Base-by-base conservation (phyloP, 2,797 vertebrate genomes). In the Benthosema pterotum region DNA sequence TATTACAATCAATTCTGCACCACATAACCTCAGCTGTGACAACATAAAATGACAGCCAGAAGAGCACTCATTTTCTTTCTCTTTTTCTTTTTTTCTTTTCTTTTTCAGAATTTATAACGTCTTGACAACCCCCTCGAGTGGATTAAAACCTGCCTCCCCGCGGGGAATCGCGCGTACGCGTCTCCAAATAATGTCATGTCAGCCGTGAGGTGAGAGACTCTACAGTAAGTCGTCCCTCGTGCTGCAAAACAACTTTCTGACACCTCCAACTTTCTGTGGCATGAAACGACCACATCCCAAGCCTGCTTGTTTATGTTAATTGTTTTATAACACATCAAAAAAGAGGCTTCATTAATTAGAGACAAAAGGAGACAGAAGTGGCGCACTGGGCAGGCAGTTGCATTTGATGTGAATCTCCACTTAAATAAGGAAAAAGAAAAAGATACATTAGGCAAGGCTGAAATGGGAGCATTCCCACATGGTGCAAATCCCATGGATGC, bases 331-430 rank as follows among this genome's bases (percentile, higher is more conserved):
- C 67, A 79, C 84, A 86, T 87, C 88, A 85, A 81, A 86, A 60
- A 72, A 58, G 71, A 66, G 67, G 65, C 82, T 86, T 85, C 80
- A 88, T 90, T 91, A 91, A 91, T 90, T 87, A 80, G 75, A 79
- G 4, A 73, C 60, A 72, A 69, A n/a, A n/a, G 60, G 63, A 78
- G 87, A 73, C 75, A 66, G 16, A 71, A 66, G 59, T 25, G 71
- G 79, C 77, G 74, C 77, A 76, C 32, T 38, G 32, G 32, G 32
- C 69, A 63, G 63, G 69, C 63, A n/a, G 58, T 3, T 57, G 61
- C 76, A 88, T 93, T 91, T 88, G 83, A 89, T 84, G 82, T 83
- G 61, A 87, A 11, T 77, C 87, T 83, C 68, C 75, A 74, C 7
- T 8, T 76, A 25, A 25, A 52, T 13, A 25, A 79, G 79, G 3